Percentiles rank a stretch among this genome's conserved stretches.
Conservation (phyloP, 2,888 invertebrate genomes). For the Eulithis testata region DNA sequence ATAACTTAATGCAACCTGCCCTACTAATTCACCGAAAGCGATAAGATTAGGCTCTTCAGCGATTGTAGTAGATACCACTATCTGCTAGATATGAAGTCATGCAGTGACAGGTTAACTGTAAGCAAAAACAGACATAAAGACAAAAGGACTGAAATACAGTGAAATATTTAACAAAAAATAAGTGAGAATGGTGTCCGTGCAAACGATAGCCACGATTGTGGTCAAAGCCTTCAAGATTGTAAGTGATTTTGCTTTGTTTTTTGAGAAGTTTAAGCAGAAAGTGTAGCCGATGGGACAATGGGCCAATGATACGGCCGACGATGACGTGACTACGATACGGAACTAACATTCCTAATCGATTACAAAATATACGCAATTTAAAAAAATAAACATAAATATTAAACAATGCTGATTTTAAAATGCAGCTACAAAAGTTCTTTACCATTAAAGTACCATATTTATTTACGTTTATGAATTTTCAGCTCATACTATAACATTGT, state of each 20-base stretch:
- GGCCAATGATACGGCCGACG: constrained; percentile 24
- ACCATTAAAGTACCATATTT: too few relatives aligned
- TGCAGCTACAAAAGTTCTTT: too few relatives aligned
- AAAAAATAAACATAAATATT: background rate
- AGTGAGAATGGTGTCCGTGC: constrained; percentile 90
- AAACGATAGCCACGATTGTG: constrained; percentile 92
- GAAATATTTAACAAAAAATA: constrained; percentile 36
- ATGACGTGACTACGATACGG: constrained; percentile 35
- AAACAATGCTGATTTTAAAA: too few relatives aligned
- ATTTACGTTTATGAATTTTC: too few relatives aligned
- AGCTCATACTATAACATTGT: too few relatives aligned
- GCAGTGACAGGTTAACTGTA: constrained; percentile 67
- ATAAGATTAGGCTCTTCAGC: constrained; percentile 72
- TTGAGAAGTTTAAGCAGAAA: constrained; percentile 34
- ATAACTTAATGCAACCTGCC: constrained; percentile 61
- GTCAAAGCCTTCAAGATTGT: constrained; percentile 93
- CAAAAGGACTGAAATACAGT: constrained; percentile 53
- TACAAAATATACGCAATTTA: constrained; percentile 4
- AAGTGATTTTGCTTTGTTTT: constrained; percentile 67
- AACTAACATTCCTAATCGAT: constrained; percentile 30
- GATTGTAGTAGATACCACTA: constrained; percentile 72
- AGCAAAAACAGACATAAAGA: constrained; percentile 66
- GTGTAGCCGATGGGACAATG: constrained; percentile 36
- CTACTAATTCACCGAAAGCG: constrained; percentile 76
- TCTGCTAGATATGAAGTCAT: constrained; percentile 62